A percentile compares a stretch with the other conserved stretches of the same genome.
Evolutionary conservation across 2,888 invertebrate species (phyloP).

Genomic region (Drosophila borealis): DNA sequence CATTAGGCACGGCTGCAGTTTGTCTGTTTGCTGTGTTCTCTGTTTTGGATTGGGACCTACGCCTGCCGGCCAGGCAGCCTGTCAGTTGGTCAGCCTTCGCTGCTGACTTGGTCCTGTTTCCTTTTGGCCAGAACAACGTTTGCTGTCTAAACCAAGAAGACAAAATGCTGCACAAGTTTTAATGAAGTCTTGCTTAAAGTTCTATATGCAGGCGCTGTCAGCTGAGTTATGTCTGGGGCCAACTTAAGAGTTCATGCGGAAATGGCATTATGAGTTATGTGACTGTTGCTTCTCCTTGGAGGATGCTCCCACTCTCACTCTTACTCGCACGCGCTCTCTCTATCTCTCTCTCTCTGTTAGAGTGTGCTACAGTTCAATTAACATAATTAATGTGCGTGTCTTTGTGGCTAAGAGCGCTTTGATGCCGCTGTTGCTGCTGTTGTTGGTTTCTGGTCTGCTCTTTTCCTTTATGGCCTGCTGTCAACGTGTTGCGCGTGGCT

Average conservation of each 20-base stretch:
- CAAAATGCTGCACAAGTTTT: constrained; percentile 61
- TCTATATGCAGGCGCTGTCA: constrained; percentile 32
- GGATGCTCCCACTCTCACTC: constrained; percentile 25
- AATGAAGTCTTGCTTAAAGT: constrained; percentile 71
- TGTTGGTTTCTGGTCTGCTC: constrained; percentile 9
- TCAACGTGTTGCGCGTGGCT: constrained; percentile 31
- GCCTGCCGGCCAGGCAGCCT: constrained; percentile 5
- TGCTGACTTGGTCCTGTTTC: constrained; percentile 47
- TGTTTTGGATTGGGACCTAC: constrained; percentile 24
- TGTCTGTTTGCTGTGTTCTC: constrained; percentile 47
- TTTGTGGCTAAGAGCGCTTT: constrained; percentile 25
- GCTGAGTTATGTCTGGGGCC: constrained; percentile 45
- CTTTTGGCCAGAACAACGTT: constrained; percentile 26
- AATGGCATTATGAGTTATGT: constrained; percentile 75
- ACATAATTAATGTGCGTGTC: constrained; percentile 73
- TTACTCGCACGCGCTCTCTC: constrained; percentile 1
- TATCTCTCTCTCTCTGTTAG: constrained; percentile 3
- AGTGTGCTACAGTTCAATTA: constrained; percentile 70
- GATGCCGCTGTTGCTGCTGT: constrained; percentile 13
- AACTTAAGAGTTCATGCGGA: constrained; percentile 51
- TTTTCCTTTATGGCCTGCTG: constrained; percentile 7
- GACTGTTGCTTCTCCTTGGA: constrained; percentile 39
- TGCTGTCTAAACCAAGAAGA: constrained; percentile 13
- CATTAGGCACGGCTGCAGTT: constrained; percentile 73
- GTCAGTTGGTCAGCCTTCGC: constrained; percentile 32